These are phyloP conservation scores for Kryptolebias ocellatus DNA, from an alignment of 2,797 vertebrate species.

Conservation along the genomic window DNA sequence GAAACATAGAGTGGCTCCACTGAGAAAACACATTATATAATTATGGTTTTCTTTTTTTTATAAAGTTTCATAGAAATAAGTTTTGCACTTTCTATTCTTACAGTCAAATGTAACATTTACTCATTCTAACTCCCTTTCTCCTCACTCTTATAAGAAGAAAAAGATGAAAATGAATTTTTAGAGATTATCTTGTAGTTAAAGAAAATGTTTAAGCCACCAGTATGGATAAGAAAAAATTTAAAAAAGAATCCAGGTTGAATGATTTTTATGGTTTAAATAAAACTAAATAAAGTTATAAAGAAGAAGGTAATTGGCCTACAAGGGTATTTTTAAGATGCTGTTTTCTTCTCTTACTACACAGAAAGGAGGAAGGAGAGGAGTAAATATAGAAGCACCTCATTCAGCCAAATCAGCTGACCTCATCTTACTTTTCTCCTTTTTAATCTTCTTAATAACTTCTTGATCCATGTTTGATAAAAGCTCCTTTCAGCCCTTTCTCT, in stretches of 20 bases:
- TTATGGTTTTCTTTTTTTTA: background rate
- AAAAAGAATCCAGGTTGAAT: background rate
- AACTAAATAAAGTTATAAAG: background rate
- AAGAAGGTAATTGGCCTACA: background rate
- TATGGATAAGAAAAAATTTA: background rate
- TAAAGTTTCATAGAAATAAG: background rate
- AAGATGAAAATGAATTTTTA: background rate
- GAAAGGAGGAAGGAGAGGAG: background rate
- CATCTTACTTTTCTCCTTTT: slow-evolving; percentile 21
- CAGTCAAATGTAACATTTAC: background rate
- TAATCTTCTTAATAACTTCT: slow-evolving; percentile 60
- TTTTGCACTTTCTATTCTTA: background rate
- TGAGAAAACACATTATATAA: background rate
- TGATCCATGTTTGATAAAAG: slow-evolving; percentile 44
- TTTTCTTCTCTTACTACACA: background rate
- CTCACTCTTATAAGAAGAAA: background rate
- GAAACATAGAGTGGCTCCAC: background rate
- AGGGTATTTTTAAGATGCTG: background rate
- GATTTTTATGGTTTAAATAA: background rate
- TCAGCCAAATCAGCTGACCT: slow-evolving; percentile 14
- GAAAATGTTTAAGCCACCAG: background rate
- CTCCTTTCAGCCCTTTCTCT: slow-evolving; percentile 19
- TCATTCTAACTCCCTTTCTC: background rate
- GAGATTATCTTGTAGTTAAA: background rate
- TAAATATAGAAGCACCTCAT: slow-evolving; percentile 28